Evolutionary conservation across 2,797 vertebrate species (phyloP).

Genomic region (Tinamus major): DNA sequence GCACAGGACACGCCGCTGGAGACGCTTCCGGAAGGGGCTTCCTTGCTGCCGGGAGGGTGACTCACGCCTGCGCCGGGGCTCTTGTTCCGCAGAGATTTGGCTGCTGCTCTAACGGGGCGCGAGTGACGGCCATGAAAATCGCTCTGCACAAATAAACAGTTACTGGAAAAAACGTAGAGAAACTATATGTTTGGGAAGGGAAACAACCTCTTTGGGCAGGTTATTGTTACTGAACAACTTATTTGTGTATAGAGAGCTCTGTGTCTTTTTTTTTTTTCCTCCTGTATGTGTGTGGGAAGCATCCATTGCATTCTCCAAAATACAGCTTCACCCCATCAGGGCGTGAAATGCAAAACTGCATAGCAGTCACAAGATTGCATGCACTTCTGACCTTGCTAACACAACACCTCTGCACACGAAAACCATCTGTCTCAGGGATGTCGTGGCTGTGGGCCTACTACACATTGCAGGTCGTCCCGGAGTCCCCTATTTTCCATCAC

Average conservation of each 20-base stretch:
- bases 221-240: background rate
- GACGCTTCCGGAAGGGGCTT: slow-evolving; percentile 61
- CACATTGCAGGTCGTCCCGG: accelerated
- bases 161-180: background rate
- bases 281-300: background rate
- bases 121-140: background rate
- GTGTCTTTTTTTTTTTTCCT: background rate
- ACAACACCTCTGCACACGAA: accelerated
- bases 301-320: background rate
- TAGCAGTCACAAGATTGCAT: accelerated
- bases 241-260: background rate
- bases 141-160: background rate
- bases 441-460: background rate
- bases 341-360: background rate
- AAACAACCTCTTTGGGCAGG: accelerated
- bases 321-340: background rate
- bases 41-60: slow-evolving; percentile 29
- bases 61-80: slow-evolving; percentile 11
- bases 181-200: background rate
- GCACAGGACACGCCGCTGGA: slow-evolving; percentile 31
- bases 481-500: accelerated
- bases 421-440: accelerated
- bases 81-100: background rate
- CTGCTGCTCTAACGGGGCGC: background rate
- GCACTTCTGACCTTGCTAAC: background rate